phyloP scores from a whole-genome alignment of 37 sponge, comb jelly and placozoan species.

The Amphimedon queenslandica region DNA sequence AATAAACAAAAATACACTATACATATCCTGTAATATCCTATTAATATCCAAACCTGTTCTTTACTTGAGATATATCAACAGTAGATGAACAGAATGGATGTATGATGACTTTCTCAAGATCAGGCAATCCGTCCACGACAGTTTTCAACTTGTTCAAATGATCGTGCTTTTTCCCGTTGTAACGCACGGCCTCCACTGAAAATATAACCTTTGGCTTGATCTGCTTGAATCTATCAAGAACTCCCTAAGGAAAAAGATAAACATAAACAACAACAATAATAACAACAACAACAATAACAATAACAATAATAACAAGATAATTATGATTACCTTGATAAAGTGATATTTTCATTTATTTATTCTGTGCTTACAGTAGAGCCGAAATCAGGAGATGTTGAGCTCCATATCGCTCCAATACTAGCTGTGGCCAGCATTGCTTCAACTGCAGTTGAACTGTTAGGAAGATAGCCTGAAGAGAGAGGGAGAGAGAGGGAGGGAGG shows the following conservation, averaged over 20 bases:
- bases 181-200: conserved; percentile 96
- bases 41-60: not conserved
- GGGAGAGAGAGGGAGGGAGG: not conserved
- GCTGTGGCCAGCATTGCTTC: conserved; percentile 95
- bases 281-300: not conserved
- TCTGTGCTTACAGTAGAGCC: conserved; percentile 81
- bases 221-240: conserved; percentile 89
- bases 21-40: too few species aligned
- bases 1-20: too few species aligned
- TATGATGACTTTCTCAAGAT: conserved; percentile 76
- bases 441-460: conserved; percentile 88
- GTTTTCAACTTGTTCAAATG: conserved; percentile 81
- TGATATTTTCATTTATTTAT: too few species aligned
- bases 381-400: conserved; percentile 97
- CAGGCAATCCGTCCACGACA: conserved; percentile 85
- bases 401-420: conserved; percentile 94
- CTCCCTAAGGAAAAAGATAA: conserved; percentile 62
- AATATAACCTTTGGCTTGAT: conserved; percentile 95
- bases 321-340: too few species aligned
- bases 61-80: not conserved
- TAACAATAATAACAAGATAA: not conserved
- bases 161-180: conserved; percentile 76
- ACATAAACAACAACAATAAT: not conserved
- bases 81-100: conserved; percentile 49
- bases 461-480: conserved; percentile 75